A percentile compares a stretch with the other conserved stretches of the same genome.
These are phyloP conservation scores for Coelogynopora nodosa DNA, from an alignment of 2,888 invertebrate species.

Conservation along the genomic window DNA sequence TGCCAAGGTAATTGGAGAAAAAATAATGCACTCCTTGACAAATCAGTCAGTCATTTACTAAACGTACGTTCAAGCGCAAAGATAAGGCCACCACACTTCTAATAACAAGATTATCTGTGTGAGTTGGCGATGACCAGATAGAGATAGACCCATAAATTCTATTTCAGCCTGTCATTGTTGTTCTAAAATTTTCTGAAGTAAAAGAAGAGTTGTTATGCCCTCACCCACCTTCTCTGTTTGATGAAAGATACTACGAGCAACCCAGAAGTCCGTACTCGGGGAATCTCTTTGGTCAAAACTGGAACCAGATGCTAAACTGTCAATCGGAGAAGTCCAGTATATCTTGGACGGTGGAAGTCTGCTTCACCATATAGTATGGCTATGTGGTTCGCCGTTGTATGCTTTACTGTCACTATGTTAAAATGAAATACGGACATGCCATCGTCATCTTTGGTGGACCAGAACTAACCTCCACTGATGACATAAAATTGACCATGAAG, in stretches of 20 bases:
- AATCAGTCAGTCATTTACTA: neutral
- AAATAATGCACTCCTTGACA: slow-evolving; percentile 25
- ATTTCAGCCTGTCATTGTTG: slow-evolving; percentile 43
- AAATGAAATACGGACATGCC: neutral
- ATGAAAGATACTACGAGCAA: neutral
- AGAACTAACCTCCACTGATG: slow-evolving; percentile 47
- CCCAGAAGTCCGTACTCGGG: neutral
- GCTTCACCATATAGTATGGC: neutral
- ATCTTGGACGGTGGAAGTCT: neutral
- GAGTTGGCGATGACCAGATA: slow-evolving; percentile 43
- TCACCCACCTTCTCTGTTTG: neutral
- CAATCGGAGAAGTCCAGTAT: neutral
- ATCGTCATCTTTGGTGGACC: slow-evolving; percentile 39
- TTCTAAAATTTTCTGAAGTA: neutral
- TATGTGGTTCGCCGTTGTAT: neutral
- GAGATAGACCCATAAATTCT: slow-evolving; percentile 45
- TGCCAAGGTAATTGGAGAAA: neutral
- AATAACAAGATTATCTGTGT: slow-evolving; percentile 31
- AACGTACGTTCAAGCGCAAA: slow-evolving; percentile 32
- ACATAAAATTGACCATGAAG: slow-evolving; percentile 47
- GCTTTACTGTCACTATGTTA: neutral
- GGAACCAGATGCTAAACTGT: neutral
- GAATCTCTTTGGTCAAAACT: neutral
- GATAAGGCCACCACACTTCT: slow-evolving; percentile 47
- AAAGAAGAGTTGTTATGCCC: neutral